A percentile compares a stretch with the other conserved stretches of the same genome.
Conservation (phyloP, 2,797 vertebrate species). For the Decapterus maruadsi region DNA sequence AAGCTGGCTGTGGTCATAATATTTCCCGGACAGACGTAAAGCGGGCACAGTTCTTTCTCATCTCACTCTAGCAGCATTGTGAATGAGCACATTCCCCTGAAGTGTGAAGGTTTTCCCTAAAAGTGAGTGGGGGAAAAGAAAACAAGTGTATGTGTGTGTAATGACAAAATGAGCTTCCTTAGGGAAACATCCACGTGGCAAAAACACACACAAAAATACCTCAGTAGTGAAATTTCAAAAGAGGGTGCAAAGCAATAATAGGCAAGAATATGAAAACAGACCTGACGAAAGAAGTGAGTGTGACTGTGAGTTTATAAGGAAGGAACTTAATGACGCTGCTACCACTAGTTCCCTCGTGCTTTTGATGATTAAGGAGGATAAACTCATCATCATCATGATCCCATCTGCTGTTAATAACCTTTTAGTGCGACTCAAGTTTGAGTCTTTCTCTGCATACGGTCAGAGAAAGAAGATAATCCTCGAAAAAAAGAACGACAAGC, state of each 20-base stretch:
- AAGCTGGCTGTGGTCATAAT: background rate
- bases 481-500: conserved; percentile 21
- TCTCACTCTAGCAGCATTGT: background rate
- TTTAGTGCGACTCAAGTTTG: background rate
- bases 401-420: background rate
- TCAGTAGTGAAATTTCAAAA: background rate
- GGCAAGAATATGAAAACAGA: conserved; percentile 13
- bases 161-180: background rate
- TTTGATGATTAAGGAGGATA: conserved; percentile 14
- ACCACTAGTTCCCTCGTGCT: background rate
- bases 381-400: background rate
- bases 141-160: background rate
- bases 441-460: conserved; percentile 1
- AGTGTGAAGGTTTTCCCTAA: background rate
- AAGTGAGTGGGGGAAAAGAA: background rate
- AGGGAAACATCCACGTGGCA: background rate
- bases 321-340: conserved; percentile 29
- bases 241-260: background rate
- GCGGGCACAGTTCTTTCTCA: background rate
- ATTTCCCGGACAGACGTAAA: background rate
- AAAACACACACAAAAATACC: background rate
- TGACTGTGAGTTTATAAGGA: conserved; percentile 22
- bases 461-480: conserved; percentile 23
- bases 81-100: background rate
- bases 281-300: conserved; percentile 15